Evolutionary conservation across 2,888 invertebrate genomes (phyloP), one percentile per base, ranked within the genome.

Genomic region (Scaptomyza cyrtandrae): DNA sequence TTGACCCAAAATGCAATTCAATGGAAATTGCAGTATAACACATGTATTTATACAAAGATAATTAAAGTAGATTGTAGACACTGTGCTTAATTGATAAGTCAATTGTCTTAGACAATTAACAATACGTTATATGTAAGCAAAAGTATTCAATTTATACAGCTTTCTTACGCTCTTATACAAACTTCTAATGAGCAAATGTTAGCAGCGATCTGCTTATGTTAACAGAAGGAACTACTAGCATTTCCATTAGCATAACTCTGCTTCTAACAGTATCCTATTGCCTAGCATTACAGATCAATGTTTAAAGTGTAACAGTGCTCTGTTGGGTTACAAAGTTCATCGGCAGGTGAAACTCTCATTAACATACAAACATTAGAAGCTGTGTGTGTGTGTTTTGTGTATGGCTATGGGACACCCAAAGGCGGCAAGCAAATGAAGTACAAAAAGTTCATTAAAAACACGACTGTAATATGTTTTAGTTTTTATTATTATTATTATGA

Each of bases 391-490:
- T 43, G 49, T 49, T n/a, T 57, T 37, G 37, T 37, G 6, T 49
- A 11, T 31, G 6, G 29, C 14, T 3, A 6, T 37, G 13, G 35
- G n/a, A 33, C 33, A 33, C 33, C 9, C 29, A 29, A 29, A 13
- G 33, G 43, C 43, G 33, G 43, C 43, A 14, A 24, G 29, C 19
- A 31, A 67, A 67, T 49, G 55, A 50, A 59, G 45, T 45, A 56
- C 41, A 60, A 70, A 72, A 73, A 62, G 55, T 80, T 56, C 58
- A 75, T 75, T 50, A 67, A 71, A 66, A 76, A 68, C 33, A 44
- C 64, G 67, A 44, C 60, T 39, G 33, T 50, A 55, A 65, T 76
- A 54, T 57, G 60, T 57, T 63, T 35, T 44, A 41, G 59, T 72
- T 72, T 67, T 73, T 80, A 52, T 63, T 57, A 52, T 61, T 39